phyloP scores from a whole-genome alignment of 2,888 invertebrate genomes.

The Sussaba pulchella region DNA sequence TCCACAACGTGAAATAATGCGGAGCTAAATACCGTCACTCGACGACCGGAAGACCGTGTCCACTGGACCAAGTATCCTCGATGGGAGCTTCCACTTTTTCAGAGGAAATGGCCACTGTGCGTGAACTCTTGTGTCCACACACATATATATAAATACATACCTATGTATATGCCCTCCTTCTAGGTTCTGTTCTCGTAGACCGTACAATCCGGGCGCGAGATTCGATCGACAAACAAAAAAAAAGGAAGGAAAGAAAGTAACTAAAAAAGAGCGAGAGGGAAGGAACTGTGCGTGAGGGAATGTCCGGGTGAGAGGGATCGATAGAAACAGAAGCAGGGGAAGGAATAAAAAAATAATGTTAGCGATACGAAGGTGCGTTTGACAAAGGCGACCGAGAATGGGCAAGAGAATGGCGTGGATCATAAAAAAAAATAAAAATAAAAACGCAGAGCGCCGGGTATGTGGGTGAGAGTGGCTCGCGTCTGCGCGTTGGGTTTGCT shows the following conservation, averaged over 20 bases:
- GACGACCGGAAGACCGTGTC: slow-evolving; percentile 78
- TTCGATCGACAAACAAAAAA: slow-evolving; percentile 51
- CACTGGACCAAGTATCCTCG: slow-evolving; percentile 76
- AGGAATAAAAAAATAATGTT: slow-evolving; percentile 62
- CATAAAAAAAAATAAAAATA: slow-evolving; percentile 10
- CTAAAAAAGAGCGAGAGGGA: slow-evolving; percentile 4
- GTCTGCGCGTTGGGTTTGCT: slow-evolving; percentile 60
- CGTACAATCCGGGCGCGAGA: slow-evolving; percentile 49
- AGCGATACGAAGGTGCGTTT: slow-evolving; percentile 28
- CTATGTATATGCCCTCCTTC: slow-evolving; percentile 1
- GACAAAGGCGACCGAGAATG: slow-evolving; percentile 49
- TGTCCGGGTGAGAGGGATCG: slow-evolving; percentile 53
- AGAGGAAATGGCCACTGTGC: slow-evolving; percentile 75
- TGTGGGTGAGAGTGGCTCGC: slow-evolving; percentile 66
- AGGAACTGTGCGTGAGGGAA: slow-evolving; percentile 58
- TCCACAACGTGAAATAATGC: slow-evolving; percentile 32
- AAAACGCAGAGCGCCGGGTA: slow-evolving; percentile 15
- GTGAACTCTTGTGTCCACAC: slow-evolving; percentile 41
- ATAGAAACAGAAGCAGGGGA: slow-evolving; percentile 54
- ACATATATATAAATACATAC: too few species aligned
- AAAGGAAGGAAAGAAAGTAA: slow-evolving; percentile 5
- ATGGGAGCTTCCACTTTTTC: slow-evolving; percentile 79
- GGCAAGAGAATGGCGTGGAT: slow-evolving; percentile 33
- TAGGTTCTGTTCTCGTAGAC: slow-evolving; percentile 43
- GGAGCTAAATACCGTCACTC: slow-evolving; percentile 65